Conservation (phyloP, 2,113 vertebrate species). For the Dinomys branickii region DNA sequence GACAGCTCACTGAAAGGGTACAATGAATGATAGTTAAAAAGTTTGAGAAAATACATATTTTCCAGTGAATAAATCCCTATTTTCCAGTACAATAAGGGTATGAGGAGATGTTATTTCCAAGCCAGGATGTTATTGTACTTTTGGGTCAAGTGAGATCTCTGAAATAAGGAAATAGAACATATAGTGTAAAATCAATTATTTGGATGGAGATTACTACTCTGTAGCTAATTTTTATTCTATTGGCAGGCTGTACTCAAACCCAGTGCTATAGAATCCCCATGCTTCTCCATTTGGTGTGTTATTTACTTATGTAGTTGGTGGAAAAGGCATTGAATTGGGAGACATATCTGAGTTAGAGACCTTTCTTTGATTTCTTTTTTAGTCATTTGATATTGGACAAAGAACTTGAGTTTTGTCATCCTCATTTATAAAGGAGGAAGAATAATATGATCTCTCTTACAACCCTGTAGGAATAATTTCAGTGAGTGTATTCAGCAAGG, state of each 20-base stretch:
- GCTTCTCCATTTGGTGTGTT: not conserved
- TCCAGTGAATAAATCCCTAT: not conserved
- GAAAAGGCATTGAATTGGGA: not conserved
- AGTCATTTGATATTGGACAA: not conserved
- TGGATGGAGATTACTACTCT: not conserved
- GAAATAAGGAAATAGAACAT: not conserved
- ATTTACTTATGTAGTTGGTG: not conserved
- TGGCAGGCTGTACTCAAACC: not conserved
- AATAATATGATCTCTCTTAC: not conserved
- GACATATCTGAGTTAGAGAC: not conserved
- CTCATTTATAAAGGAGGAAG: not conserved
- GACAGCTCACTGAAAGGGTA: slow-evolving; percentile 5
- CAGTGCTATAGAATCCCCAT: not conserved
- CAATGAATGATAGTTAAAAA: not conserved
- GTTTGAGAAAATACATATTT: not conserved
- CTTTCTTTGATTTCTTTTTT: not conserved
- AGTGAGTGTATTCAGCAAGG: not conserved
- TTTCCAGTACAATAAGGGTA: too few species aligned
- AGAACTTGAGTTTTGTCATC: slow-evolving; percentile 46
- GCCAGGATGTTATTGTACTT: not conserved
- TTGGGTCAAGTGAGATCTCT: not conserved
- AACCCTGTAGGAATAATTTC: not conserved
- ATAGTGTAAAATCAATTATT: not conserved
- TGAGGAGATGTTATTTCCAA: not conserved
- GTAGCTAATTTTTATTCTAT: not conserved